Conservation (phyloP, 2,888 invertebrate genomes). For the Heteromurus nitidus region DNA sequence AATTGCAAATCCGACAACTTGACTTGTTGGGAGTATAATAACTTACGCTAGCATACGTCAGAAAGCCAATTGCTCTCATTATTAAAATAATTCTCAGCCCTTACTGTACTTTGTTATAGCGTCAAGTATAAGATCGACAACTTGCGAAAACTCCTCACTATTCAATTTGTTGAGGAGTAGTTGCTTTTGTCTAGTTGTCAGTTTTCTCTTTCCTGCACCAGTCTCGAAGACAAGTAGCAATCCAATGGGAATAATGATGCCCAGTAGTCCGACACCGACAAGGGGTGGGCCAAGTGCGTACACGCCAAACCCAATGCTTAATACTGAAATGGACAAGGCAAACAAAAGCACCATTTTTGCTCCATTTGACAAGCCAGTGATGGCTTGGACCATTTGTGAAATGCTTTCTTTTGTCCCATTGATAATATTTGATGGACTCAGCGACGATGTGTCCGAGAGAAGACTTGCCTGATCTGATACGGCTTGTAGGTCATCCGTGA, state of each 20-base stretch:
- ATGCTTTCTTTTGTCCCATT: slow-evolving; percentile 62
- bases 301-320: slow-evolving; percentile 65
- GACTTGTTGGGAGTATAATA: neutral
- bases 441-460: neutral
- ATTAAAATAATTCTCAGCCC: too few relatives aligned
- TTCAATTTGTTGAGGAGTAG: slow-evolving; percentile 45
- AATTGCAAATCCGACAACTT: neutral
- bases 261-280: slow-evolving; percentile 57
- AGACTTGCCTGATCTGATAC: neutral
- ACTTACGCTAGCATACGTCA: too few relatives aligned
- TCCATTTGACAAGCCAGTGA: slow-evolving; percentile 41
- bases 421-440: slow-evolving; percentile 44
- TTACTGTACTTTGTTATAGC: slow-evolving; percentile 55
- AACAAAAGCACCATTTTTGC: slow-evolving; percentile 66
- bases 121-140: slow-evolving; percentile 62
- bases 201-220: slow-evolving; percentile 52
- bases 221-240: slow-evolving; percentile 59
- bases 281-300: slow-evolving; percentile 65
- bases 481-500: slow-evolving; percentile 28
- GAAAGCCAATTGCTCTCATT: too few relatives aligned
- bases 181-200: slow-evolving; percentile 47
- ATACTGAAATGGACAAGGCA: slow-evolving; percentile 58
- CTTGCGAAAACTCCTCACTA: slow-evolving; percentile 59
- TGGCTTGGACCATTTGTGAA: slow-evolving; percentile 42
- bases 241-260: slow-evolving; percentile 58